Conservation (phyloP, 2,113 vertebrate genomes). For the Atrichornis clamosus region DNA sequence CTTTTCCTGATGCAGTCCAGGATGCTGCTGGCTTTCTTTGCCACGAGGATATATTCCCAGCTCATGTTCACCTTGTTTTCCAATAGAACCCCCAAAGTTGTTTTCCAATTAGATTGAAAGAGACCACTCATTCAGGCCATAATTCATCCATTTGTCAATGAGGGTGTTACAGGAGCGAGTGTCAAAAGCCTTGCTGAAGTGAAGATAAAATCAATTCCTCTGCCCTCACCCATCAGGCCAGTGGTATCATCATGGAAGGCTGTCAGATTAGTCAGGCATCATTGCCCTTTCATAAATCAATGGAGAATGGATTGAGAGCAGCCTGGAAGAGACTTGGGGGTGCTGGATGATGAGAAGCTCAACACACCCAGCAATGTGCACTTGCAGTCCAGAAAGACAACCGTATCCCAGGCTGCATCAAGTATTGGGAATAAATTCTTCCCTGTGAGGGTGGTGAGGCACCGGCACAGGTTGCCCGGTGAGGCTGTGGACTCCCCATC, state of each 20-base stretch:
- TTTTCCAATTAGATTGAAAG: background rate
- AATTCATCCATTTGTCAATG: background rate
- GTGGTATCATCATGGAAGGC: background rate
- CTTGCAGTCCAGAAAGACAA: background rate
- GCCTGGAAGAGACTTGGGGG: background rate
- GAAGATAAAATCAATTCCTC: background rate
- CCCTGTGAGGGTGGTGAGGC: background rate
- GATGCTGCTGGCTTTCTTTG: background rate
- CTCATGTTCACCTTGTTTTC: background rate
- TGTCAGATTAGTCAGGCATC: background rate
- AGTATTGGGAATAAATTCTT: background rate
- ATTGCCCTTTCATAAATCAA: background rate
- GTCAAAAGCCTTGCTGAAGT: background rate
- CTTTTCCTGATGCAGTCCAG: background rate
- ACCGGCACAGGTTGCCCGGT: background rate
- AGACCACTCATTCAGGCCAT: background rate
- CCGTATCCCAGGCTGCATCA: background rate
- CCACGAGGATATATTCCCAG: background rate
- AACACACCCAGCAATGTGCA: background rate
- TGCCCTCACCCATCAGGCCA: background rate
- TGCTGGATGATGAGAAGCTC: background rate
- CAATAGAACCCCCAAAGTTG: background rate
- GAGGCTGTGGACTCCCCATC: too few relatives aligned
- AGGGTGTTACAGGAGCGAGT: accelerated
- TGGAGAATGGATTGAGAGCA: background rate